Evolutionary conservation across 2,888 invertebrate species (phyloP).

Genomic region (Xanthia togata): DNA sequence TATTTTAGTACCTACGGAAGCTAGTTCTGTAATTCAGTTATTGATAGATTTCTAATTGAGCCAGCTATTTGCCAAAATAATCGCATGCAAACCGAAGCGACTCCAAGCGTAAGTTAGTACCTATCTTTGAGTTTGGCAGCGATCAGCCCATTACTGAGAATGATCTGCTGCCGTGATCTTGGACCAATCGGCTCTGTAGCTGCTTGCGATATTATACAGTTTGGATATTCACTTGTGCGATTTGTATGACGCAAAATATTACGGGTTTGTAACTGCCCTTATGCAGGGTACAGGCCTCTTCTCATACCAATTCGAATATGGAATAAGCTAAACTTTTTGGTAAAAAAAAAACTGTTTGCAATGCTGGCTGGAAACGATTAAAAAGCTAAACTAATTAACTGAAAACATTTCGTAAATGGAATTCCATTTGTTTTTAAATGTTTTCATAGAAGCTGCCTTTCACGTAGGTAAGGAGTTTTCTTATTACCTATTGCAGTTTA

Average conservation of each 20-base stretch:
- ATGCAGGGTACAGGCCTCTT: not conserved
- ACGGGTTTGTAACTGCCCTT: not conserved
- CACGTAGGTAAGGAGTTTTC: not conserved
- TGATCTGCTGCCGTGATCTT: constrained; percentile 36
- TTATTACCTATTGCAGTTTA: not conserved
- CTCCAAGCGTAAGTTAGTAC: constrained; percentile 38
- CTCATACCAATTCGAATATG: not conserved
- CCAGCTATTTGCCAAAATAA: constrained; percentile 58
- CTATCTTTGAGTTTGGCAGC: constrained; percentile 60
- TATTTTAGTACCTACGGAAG: not conserved
- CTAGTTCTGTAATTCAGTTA: constrained; percentile 34
- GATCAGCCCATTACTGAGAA: constrained; percentile 43
- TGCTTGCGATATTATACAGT: constrained; percentile 40
- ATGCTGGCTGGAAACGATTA: constrained; percentile 13
- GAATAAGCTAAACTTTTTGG: not conserved
- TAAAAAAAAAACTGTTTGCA: not conserved
- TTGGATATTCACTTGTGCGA: constrained; percentile 8
- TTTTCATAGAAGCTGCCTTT: not conserved
- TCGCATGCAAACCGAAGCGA: constrained; percentile 39
- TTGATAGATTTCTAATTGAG: constrained; percentile 55
- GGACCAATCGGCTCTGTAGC: constrained; percentile 25
- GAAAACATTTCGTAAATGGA: not conserved
- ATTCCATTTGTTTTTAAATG: constrained; percentile 25
- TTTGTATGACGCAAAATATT: constrained; percentile 12
- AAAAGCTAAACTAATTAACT: not conserved